phyloP scores from a whole-genome alignment of 2,888 invertebrate species.

The Cloeon dipterum region DNA sequence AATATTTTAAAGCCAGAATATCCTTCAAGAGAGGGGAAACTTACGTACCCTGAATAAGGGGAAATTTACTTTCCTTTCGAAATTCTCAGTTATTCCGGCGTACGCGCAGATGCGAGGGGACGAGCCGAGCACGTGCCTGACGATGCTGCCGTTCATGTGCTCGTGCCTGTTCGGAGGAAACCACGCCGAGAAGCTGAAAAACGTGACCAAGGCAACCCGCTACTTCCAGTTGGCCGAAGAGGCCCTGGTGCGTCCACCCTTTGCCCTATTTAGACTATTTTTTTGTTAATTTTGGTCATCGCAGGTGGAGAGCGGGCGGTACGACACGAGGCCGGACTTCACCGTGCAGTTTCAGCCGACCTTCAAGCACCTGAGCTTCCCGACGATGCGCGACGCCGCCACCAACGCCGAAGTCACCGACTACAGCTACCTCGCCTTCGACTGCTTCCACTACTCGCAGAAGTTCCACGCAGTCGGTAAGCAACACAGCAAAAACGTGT shows the following conservation, averaged over 20 bases:
- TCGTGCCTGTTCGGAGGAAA: constrained; percentile 2
- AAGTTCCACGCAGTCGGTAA: constrained; percentile 50
- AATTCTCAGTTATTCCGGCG: constrained; percentile 6
- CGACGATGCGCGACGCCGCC: not conserved
- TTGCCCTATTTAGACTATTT: not conserved
- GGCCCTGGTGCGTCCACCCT: constrained; percentile 1
- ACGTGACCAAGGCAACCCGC: constrained; percentile 1
- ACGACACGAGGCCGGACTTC: constrained; percentile 40
- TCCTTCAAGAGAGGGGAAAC: too few relatives aligned
- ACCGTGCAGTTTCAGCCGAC: constrained; percentile 43
- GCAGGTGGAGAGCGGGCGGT: constrained; percentile 35
- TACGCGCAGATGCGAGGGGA: constrained; percentile 3
- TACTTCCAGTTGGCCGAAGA: constrained; percentile 3
- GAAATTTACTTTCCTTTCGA: too few relatives aligned
- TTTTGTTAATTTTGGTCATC: not conserved
- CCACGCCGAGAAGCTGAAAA: constrained; percentile 1
- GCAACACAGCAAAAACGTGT: too few relatives aligned
- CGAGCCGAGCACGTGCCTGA: constrained; percentile 1
- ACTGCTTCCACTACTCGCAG: constrained; percentile 60
- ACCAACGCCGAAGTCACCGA: constrained; percentile 16
- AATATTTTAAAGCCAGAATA: too few relatives aligned
- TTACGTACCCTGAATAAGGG: too few relatives aligned
- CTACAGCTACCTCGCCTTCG: constrained; percentile 44
- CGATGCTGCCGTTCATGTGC: constrained; percentile 1
- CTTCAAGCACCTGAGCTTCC: constrained; percentile 1